A percentile compares a stretch with the other conserved stretches of the same genome.
Conservation (phyloP, 2,113 vertebrate species). For the Eurystomus gularis region DNA sequence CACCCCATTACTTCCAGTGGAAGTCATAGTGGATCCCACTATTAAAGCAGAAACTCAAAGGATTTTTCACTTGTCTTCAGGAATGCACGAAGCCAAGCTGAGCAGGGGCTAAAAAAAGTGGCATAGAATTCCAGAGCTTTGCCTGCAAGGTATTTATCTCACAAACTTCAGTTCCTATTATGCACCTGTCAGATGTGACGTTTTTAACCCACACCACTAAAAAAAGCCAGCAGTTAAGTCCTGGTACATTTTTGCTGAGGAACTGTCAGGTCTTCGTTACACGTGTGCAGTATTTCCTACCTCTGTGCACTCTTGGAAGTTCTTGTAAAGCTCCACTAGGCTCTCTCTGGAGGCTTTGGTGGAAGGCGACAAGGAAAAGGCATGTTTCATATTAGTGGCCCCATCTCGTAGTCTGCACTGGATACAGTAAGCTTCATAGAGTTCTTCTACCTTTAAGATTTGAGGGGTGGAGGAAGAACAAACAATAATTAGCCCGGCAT, state of each 20-base stretch:
- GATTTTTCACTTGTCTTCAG: background rate
- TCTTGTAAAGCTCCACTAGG: conserved; percentile 88
- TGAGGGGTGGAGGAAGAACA: background rate
- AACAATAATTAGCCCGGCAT: background rate
- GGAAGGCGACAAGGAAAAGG: conserved; percentile 85
- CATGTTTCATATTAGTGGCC: conserved; percentile 90
- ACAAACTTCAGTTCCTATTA: background rate
- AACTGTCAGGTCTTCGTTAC: background rate
- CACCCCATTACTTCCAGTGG: background rate
- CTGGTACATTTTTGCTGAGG: background rate
- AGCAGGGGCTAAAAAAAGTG: background rate
- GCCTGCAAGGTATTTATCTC: background rate
- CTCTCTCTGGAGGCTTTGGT: conserved; percentile 90
- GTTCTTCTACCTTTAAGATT: conserved; percentile 87
- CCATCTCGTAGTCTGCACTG: conserved; percentile 91
- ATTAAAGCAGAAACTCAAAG: background rate
- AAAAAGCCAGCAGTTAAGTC: background rate
- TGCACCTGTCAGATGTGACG: accelerated
- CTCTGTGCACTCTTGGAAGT: conserved; percentile 89
- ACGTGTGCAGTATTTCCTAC: conserved; percentile 39
- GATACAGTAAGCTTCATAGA: conserved; percentile 92
- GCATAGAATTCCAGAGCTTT: background rate
- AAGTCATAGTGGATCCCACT: background rate
- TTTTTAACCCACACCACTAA: background rate
- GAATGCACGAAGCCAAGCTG: background rate